These are phyloP conservation scores for Hyperoplus immaculatus DNA, from an alignment of 2,797 vertebrate genomes.

Conservation along the genomic window DNA sequence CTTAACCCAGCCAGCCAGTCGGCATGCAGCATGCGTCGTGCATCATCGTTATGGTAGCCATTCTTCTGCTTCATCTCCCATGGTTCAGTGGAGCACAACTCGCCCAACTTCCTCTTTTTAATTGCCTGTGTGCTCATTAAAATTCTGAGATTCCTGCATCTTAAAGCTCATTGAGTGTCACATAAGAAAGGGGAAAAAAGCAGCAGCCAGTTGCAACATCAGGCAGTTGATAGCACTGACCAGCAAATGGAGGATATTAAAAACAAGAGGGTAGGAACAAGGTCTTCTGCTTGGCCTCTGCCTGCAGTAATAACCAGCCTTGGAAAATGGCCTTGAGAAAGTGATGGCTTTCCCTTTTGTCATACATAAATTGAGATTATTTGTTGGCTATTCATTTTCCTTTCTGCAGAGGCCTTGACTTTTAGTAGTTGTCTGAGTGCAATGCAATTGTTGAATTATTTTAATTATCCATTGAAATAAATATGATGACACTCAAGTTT, in stretches of 20 bases:
- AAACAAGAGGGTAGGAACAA: conserved; percentile 18
- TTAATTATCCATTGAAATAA: background rate
- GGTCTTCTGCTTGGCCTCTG: conserved; percentile 32
- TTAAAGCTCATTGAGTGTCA: conserved; percentile 75
- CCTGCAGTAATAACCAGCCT: conserved; percentile 23
- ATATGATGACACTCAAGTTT: too few relatives aligned
- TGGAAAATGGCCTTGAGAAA: conserved; percentile 26
- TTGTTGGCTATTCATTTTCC: conserved; percentile 15
- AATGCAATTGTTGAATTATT: background rate
- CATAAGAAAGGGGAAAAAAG: conserved; percentile 67
- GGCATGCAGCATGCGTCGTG: conserved; percentile 38
- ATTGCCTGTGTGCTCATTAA: conserved; percentile 80
- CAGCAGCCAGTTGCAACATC: conserved; percentile 34
- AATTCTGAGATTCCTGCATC: conserved; percentile 66
- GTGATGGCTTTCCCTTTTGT: conserved; percentile 29
- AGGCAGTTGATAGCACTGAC: conserved; percentile 41
- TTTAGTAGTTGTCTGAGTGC: background rate
- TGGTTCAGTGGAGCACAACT: conserved; percentile 77
- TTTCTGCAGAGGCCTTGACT: conserved; percentile 5
- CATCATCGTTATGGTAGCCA: conserved; percentile 54
- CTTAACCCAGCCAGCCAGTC: conserved; percentile 38
- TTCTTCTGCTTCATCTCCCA: conserved; percentile 70
- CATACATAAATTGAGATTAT: conserved; percentile 17
- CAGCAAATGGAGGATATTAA: conserved; percentile 24
- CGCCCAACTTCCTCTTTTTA: conserved; percentile 80